phyloP scores from a whole-genome alignment of 2,113 vertebrate genomes.

The Acanthochromis polyacanthus region DNA sequence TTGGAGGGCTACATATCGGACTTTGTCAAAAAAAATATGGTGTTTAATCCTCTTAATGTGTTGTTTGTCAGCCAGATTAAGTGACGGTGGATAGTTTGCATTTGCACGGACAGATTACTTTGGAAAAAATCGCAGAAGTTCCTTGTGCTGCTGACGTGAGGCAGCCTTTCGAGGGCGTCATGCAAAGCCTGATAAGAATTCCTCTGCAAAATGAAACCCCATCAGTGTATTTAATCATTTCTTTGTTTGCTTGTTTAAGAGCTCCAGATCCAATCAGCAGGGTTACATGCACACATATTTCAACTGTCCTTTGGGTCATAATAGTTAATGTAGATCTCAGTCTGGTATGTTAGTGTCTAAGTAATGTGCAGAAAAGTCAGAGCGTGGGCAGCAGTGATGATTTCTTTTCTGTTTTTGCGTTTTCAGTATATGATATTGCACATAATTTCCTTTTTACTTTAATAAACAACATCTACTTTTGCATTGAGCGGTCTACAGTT shows the following conservation, averaged over 20 bases:
- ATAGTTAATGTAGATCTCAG: neutral
- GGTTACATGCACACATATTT: neutral
- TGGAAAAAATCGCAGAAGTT: neutral
- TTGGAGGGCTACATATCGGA: neutral
- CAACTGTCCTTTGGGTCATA: neutral
- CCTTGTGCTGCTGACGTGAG: neutral
- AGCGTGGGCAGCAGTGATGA: too few species aligned
- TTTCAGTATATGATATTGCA: too few species aligned
- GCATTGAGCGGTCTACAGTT: too few species aligned
- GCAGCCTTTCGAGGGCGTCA: neutral
- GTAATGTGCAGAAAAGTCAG: neutral
- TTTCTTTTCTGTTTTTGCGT: too few species aligned
- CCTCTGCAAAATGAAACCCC: neutral
- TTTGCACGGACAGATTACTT: neutral
- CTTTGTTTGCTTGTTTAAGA: neutral
- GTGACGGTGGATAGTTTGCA: neutral
- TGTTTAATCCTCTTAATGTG: conserved; percentile 11
- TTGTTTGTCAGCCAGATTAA: conserved; percentile 10
- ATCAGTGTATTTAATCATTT: neutral
- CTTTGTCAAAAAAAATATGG: neutral
- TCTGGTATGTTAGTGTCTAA: neutral
- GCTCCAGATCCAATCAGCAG: conserved; percentile 4
- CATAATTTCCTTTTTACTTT: too few species aligned
- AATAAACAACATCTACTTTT: too few species aligned
- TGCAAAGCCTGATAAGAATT: neutral